phyloP scores from a whole-genome alignment of 2,888 invertebrate genomes.

The Meiosimyza platycephala region DNA sequence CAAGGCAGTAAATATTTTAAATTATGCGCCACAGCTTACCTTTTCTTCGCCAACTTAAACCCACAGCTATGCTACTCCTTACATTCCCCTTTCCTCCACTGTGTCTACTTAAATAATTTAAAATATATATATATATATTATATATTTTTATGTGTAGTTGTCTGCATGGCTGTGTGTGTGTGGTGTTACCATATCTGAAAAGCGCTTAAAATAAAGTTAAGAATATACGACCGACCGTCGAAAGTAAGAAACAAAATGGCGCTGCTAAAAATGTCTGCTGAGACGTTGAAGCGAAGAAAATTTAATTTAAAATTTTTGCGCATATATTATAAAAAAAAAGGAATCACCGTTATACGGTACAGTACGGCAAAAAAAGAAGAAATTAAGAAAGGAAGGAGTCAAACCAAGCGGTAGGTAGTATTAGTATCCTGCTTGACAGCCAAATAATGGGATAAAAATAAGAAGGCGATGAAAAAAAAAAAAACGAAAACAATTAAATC shows the following conservation, averaged over 20 bases:
- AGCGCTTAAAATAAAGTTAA: slow-evolving; percentile 26
- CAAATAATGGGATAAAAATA: neutral
- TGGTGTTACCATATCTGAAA: slow-evolving; percentile 40
- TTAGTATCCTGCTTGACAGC: neutral
- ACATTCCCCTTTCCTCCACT: neutral
- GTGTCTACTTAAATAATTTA: slow-evolving; percentile 30
- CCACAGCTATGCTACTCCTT: neutral
- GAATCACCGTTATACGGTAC: neutral
- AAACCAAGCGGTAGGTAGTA: neutral
- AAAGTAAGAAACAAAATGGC: slow-evolving; percentile 29
- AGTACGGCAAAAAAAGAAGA: neutral
- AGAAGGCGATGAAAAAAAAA: neutral
- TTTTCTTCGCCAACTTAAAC: neutral
- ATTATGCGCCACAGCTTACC: slow-evolving; percentile 30
- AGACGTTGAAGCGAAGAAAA: slow-evolving; percentile 32
- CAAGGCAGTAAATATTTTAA: slow-evolving; percentile 18
- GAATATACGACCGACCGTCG: slow-evolving; percentile 3
- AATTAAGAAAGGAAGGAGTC: neutral
- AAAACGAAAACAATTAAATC: slow-evolving; percentile 9
- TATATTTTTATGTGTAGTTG: slow-evolving; percentile 39
- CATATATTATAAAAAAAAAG: slow-evolving; percentile 25
- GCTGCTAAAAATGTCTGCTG: slow-evolving; percentile 22
- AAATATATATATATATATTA: slow-evolving; percentile 38
- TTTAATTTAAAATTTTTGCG: slow-evolving; percentile 34
- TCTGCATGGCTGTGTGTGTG: slow-evolving; percentile 24